Percentiles rank a stretch among this genome's conserved stretches.
Evolutionary conservation across 2,113 vertebrate genomes (phyloP).

Genomic region (Muntiacus muntjak): DNA sequence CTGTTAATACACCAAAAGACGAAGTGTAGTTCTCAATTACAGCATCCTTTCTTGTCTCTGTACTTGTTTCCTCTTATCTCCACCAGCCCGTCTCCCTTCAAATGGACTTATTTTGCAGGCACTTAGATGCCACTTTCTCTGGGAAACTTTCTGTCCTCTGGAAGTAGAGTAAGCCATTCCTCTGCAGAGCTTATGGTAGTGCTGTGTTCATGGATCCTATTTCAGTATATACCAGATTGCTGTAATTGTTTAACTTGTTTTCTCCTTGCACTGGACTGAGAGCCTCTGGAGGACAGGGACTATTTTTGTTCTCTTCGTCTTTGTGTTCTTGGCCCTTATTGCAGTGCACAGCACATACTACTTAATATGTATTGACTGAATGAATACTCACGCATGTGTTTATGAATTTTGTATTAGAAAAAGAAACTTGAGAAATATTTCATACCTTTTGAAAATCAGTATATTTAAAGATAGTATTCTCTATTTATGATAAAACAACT

Average conservation of each 20-base stretch:
- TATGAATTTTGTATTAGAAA: conserved; percentile 27
- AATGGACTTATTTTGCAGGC: background rate
- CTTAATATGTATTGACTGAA: background rate
- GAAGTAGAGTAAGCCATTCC: background rate
- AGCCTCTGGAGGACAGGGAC: background rate
- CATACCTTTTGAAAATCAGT: background rate
- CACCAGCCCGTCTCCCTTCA: background rate
- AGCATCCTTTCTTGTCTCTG: background rate
- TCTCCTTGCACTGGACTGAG: background rate
- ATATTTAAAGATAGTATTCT: background rate
- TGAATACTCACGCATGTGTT: background rate
- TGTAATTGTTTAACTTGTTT: background rate
- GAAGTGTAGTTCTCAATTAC: background rate
- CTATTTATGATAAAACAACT: background rate
- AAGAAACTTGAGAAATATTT: background rate
- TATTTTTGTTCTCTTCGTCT: background rate
- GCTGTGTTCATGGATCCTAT: background rate
- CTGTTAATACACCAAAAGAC: background rate
- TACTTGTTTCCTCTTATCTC: background rate
- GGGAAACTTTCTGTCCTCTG: background rate
- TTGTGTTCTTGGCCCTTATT: background rate
- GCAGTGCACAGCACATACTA: background rate
- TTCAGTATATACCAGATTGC: background rate
- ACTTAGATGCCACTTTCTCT: background rate
- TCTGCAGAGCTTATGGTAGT: background rate